Conservation (phyloP, 2,113 vertebrate species). For the Anguilla japonica region DNA sequence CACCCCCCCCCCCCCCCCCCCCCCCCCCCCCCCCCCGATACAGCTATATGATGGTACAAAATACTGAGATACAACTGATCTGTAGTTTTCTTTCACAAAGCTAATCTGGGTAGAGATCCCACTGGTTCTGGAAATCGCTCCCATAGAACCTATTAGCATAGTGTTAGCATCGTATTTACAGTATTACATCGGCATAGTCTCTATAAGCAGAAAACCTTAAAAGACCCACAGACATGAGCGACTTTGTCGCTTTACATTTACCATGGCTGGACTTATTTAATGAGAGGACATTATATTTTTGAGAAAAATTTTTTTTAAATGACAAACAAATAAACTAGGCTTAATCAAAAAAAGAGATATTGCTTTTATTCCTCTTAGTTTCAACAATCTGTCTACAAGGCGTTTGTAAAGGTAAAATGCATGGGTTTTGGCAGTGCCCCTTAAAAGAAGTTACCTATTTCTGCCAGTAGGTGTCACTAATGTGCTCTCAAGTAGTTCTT, state of each 20-base stretch:
- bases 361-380: slow-evolving; percentile 24
- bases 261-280: neutral
- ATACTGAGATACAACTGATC: too few species aligned
- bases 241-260: neutral
- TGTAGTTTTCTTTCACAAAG: too few species aligned
- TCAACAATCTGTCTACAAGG: slow-evolving; percentile 30
- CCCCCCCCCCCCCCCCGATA: too few species aligned
- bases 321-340: slow-evolving; percentile 22
- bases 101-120: too few species aligned
- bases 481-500: slow-evolving; percentile 14
- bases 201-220: neutral
- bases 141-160: too few species aligned
- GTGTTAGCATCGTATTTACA: too few species aligned
- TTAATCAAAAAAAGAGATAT: slow-evolving; percentile 31
- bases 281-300: slow-evolving; percentile 18
- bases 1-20: too few species aligned
- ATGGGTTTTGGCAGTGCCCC: neutral
- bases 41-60: too few species aligned
- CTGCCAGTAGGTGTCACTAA: slow-evolving; percentile 46
- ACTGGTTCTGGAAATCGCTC: too few species aligned
- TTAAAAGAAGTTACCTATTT: slow-evolving; percentile 29
- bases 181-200: neutral
- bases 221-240: neutral
- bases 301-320: slow-evolving; percentile 35
- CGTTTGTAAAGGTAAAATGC: slow-evolving; percentile 10